A percentile compares a stretch with the other conserved stretches of the same genome.
These are phyloP conservation scores for Tetragnatha versicolor DNA, from an alignment of 1,140 invertebrate genomes.

Conservation along the genomic window DNA sequence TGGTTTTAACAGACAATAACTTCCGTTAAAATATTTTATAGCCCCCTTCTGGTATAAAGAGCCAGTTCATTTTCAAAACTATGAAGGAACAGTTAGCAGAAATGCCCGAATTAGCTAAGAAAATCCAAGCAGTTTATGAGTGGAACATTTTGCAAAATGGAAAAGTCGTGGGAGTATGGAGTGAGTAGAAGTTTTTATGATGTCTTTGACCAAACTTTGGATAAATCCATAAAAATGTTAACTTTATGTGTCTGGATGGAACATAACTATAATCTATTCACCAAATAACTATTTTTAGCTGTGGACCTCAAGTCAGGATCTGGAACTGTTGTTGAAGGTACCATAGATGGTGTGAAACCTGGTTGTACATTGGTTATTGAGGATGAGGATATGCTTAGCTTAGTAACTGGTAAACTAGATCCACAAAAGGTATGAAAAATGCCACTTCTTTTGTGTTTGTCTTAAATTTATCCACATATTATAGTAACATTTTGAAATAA, in stretches of 20 bases:
- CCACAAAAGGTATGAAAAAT: slow-evolving; percentile 77
- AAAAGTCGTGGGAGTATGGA: slow-evolving; percentile 80
- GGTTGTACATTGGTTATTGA: slow-evolving; percentile 84
- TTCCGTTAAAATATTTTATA: neutral
- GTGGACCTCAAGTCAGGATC: slow-evolving; percentile 79
- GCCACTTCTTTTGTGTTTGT: no score
- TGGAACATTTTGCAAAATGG: slow-evolving; percentile 85
- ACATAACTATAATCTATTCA: neutral
- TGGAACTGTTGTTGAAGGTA: slow-evolving; percentile 78
- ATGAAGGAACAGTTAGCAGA: slow-evolving; percentile 77
- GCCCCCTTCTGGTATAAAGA: slow-evolving; percentile 61
- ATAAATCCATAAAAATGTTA: neutral
- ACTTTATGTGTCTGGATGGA: neutral
- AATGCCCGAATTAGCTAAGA: slow-evolving; percentile 76
- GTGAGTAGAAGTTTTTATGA: slow-evolving; percentile 73
- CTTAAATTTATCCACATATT: no score
- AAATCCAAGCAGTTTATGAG: slow-evolving; percentile 81
- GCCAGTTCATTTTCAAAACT: slow-evolving; percentile 79
- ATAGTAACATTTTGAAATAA: no score
- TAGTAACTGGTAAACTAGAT: slow-evolving; percentile 84
- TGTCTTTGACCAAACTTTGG: neutral
- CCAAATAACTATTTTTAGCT: slow-evolving; percentile 68
- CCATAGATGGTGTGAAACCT: slow-evolving; percentile 77
- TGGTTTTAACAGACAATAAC: no score
- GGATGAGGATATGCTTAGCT: slow-evolving; percentile 82